Base-by-base conservation (phyloP, 1,140 invertebrate genomes). In the Bicyclus anynana region DNA sequence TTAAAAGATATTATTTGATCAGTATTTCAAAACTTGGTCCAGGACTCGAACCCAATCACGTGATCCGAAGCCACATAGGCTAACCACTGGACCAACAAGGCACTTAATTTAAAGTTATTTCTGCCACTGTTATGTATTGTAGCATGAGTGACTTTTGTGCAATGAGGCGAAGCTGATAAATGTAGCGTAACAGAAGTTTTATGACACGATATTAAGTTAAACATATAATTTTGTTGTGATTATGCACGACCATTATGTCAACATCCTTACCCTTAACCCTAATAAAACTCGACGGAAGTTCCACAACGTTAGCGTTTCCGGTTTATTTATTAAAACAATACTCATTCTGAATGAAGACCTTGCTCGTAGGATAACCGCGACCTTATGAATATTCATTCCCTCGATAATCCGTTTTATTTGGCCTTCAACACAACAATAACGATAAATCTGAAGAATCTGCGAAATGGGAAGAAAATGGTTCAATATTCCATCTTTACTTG, bases 301-400 rank as follows among this genome's bases (percentile, higher is more conserved):
- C 29, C 29, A 33, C 0, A 33, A 35, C 16, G 7, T 18, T 20
- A 9, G 26, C 33, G 47, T 49, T 12, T 33, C 29, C 29, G 12
- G 3, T 33, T 33, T 33, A 33, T 33, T 33, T 33, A 33, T 49
- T 33, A 33, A 49, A 29, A 49, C 4, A 49, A 49, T 29, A 29
- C 26, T 26, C 26, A 17, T 29, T 49, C 16, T 6, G 47, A 49
- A 49, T 29, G 18, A 49, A 49, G 14, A 46, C 42, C 44, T 18
- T 17, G 42, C 40, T 53, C 18, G 10, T 47, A 33, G 29, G 29
- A 33, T 33, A 33, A 33, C 29, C 29, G 10, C 10, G 29, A 33
- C 29, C 26, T 47, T 33, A 54, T 54, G 13, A 44, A 54, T 53
- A 54, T 54, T 46, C 52, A 54, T 54, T 6, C n/a, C n/a, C 5